phyloP scores from a whole-genome alignment of 2,113 vertebrate genomes.

The Aphelocoma coerulescens region DNA sequence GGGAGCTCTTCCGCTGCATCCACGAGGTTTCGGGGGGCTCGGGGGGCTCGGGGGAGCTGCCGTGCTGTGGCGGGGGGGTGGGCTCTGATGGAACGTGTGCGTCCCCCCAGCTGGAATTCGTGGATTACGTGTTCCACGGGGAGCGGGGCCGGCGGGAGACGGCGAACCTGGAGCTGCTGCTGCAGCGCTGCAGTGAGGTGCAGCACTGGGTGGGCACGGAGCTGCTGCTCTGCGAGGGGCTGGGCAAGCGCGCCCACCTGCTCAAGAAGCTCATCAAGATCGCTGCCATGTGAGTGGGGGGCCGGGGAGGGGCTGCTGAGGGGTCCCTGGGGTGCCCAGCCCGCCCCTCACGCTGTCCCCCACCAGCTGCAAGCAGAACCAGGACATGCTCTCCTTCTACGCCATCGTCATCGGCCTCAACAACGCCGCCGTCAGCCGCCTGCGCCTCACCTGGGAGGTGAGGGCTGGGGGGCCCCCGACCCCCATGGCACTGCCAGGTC shows the following conservation, averaged over 20 bases:
- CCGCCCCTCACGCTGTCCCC: background rate
- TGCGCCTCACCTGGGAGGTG: constrained; percentile 96
- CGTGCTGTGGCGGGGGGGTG: accelerated
- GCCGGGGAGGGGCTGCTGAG: accelerated
- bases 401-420: constrained; percentile 91
- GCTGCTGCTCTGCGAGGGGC: constrained; percentile 90
- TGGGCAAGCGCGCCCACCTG: constrained; percentile 88
- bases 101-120: constrained; percentile 86
- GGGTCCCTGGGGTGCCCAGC: background rate
- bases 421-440: constrained; percentile 88
- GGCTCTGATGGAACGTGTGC: accelerated
- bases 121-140: constrained; percentile 93
- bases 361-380: constrained; percentile 93
- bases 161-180: constrained; percentile 92
- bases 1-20: constrained; percentile 95
- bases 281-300: constrained; percentile 84
- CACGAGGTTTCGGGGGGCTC: constrained; percentile 78
- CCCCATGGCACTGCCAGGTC: accelerated
- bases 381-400: constrained; percentile 94
- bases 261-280: constrained; percentile 98
- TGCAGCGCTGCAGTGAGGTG: constrained; percentile 96
- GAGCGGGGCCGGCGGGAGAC: constrained; percentile 93
- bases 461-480: background rate
- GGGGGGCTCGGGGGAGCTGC: too few species aligned
- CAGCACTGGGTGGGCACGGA: constrained; percentile 97